Conservation (phyloP, 2,113 vertebrate genomes). For the Trogon melanurus region DNA sequence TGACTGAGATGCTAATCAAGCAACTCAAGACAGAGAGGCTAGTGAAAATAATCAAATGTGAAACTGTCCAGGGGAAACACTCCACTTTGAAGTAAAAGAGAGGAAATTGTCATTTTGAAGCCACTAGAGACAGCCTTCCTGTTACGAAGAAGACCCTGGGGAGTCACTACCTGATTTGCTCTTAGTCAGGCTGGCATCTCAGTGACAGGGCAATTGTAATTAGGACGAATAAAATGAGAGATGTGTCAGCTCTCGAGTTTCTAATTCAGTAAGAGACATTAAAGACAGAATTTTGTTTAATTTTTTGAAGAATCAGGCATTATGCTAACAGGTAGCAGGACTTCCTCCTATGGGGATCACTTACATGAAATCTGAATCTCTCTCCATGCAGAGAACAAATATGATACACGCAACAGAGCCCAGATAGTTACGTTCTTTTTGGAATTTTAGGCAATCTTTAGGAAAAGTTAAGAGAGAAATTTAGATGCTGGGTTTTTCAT, state of each 20-base stretch:
- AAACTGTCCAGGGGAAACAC: slow-evolving; percentile 78
- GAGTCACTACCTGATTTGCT: slow-evolving; percentile 78
- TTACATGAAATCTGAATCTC: slow-evolving; percentile 57
- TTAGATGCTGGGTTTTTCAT: not conserved
- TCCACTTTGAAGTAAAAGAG: slow-evolving; percentile 73
- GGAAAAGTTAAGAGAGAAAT: not conserved
- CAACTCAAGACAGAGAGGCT: slow-evolving; percentile 74
- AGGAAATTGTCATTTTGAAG: slow-evolving; percentile 81
- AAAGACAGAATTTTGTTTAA: slow-evolving; percentile 64
- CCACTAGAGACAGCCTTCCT: slow-evolving; percentile 76
- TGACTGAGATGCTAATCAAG: slow-evolving; percentile 81
- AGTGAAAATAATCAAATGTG: slow-evolving; percentile 80
- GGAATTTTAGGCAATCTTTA: slow-evolving; percentile 26
- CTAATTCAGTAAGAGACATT: slow-evolving; percentile 70
- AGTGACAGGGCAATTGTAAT: slow-evolving; percentile 82
- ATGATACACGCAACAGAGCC: not conserved
- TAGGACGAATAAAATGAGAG: slow-evolving; percentile 79
- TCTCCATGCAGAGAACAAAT: slow-evolving; percentile 50
- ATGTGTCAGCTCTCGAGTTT: slow-evolving; percentile 66
- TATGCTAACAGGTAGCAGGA: slow-evolving; percentile 63
- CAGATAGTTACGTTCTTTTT: slow-evolving; percentile 35
- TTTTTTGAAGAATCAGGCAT: slow-evolving; percentile 47
- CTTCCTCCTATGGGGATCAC: slow-evolving; percentile 24
- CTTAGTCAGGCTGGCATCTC: slow-evolving; percentile 75
- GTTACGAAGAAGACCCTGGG: slow-evolving; percentile 71